A percentile compares a stretch with the other conserved stretches of the same genome.
Conservation (phyloP, 23 tunicate genomes). For the Corella eumyota region DNA sequence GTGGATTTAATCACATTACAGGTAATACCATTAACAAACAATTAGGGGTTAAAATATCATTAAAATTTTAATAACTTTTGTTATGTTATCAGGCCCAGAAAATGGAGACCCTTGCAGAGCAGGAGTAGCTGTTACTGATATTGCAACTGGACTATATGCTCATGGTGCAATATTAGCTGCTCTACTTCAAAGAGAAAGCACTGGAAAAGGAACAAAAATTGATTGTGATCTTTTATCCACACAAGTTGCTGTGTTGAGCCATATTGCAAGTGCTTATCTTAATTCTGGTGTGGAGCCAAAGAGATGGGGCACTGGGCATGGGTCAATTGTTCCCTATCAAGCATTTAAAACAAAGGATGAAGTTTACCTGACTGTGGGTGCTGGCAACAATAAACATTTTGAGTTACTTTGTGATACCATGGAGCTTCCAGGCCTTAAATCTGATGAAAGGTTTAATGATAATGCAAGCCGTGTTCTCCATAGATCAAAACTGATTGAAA, state of each 20-base stretch:
- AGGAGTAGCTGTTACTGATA: conserved; percentile 97
- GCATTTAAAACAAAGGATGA: conserved; percentile 89
- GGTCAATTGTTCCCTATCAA: conserved; percentile 95
- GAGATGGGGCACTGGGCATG: conserved; percentile 94
- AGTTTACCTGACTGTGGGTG: conserved; percentile 78
- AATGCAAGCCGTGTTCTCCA: conserved; percentile 58
- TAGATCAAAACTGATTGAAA: conserved; percentile 38
- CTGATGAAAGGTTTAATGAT: conserved; percentile 29
- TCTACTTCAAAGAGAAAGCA: conserved; percentile 35
- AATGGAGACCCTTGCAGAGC: conserved; percentile 91
- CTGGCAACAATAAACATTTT: conserved; percentile 85
- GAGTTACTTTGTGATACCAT: conserved; percentile 40
- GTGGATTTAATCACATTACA: conserved; percentile 82
- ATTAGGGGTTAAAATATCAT: no score
- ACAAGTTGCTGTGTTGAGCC: conserved; percentile 61
- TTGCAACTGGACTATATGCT: conserved; percentile 78
- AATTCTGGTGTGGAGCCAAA: conserved; percentile 70
- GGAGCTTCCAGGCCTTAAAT: conserved; percentile 10
- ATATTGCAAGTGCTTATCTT: conserved; percentile 70
- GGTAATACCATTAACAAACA: no score
- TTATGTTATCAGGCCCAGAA: no score
- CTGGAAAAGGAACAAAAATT: conserved; percentile 67
- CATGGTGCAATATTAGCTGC: conserved; percentile 95
- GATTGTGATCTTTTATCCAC: conserved; percentile 82
- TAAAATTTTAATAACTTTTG: no score